Evolutionary conservation across 2,888 invertebrate genomes (phyloP), one percentile per base, ranked within the genome.

Genomic region (Gandaritis pyraliata): DNA sequence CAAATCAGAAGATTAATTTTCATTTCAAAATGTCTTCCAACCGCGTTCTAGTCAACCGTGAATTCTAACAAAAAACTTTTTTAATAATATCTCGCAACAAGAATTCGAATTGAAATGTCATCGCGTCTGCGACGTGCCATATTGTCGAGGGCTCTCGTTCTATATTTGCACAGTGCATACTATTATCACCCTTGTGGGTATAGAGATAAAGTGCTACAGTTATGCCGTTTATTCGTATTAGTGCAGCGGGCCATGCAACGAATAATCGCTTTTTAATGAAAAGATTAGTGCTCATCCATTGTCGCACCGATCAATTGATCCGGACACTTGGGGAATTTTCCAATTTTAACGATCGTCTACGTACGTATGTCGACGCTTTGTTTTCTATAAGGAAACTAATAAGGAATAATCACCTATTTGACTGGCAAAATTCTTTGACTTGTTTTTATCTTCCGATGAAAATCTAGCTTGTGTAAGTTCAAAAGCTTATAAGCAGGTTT

Each of bases 191-290:
- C 77, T 84, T 78, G 58, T 1, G 0, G 1, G 0, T 18, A 41
- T 1, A 61, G 15, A 23, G 5, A 72, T 82, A 83, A 70, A 70
- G 73, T 63, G 53, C 61, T 38, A 16, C 48, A 33, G 5, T 36
- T 58, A 53, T 64, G 73, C 75, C 69, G 70, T 75, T 86, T 86
- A 87, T 86, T 85, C 85, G 85, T 86, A 88, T 90, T 88, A 88
- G 89, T 88, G 90, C 90, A 87, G 72, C 85, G 82, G 82, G 75
- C 83, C 83, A 86, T 88, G 89, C 89, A 86, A 82, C 83, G 90
- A 84, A 87, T 91, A 91, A 91, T 91, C 91, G 90, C 85, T 90
- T 90, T 90, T 90, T 90, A 91, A 91, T 91, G 90, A 91, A 90
- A 90, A 90, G 90, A 90, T 91, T 90, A 91, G 88, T 83, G 84